These are phyloP conservation scores for Sardina pilchardus DNA, from an alignment of 2,113 vertebrate species.

Conservation along the genomic window DNA sequence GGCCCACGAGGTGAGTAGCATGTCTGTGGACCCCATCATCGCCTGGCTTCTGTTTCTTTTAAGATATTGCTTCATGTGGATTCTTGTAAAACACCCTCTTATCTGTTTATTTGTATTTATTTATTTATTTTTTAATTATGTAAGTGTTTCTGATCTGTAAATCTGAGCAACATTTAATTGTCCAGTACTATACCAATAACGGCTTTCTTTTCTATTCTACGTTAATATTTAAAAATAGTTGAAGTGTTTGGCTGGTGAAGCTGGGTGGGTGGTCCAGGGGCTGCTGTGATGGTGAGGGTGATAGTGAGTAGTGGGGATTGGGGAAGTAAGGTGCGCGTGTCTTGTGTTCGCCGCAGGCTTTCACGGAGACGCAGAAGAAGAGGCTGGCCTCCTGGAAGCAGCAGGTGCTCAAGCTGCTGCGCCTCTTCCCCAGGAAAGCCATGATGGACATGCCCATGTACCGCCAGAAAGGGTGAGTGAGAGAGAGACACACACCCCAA, in stretches of 20 bases:
- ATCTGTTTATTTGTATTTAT: background rate
- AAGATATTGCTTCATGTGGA: too few relatives aligned
- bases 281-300: background rate
- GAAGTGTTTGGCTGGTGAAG: background rate
- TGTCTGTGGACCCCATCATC: background rate
- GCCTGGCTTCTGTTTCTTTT: background rate
- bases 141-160: too few relatives aligned
- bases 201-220: too few relatives aligned
- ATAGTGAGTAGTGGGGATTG: background rate
- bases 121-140: too few relatives aligned
- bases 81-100: too few relatives aligned
- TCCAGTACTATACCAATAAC: too few relatives aligned
- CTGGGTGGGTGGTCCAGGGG: background rate
- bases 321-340: background rate
- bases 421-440: conserved; percentile 88
- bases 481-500: conserved; percentile 7
- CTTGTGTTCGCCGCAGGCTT: conserved; percentile 72
- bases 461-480: conserved; percentile 85
- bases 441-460: conserved; percentile 87
- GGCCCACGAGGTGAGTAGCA: conserved; percentile 80
- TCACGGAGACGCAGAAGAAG: conserved; percentile 93
- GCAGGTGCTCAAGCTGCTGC: conserved; percentile 90
- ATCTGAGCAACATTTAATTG: too few relatives aligned
- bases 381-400: conserved; percentile 92
- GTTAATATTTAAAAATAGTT: too few relatives aligned